Percentiles rank a stretch among this genome's conserved stretches.
These are phyloP conservation scores for Myotis davidii DNA, from an alignment of 2,113 vertebrate species.

Conservation along the genomic window DNA sequence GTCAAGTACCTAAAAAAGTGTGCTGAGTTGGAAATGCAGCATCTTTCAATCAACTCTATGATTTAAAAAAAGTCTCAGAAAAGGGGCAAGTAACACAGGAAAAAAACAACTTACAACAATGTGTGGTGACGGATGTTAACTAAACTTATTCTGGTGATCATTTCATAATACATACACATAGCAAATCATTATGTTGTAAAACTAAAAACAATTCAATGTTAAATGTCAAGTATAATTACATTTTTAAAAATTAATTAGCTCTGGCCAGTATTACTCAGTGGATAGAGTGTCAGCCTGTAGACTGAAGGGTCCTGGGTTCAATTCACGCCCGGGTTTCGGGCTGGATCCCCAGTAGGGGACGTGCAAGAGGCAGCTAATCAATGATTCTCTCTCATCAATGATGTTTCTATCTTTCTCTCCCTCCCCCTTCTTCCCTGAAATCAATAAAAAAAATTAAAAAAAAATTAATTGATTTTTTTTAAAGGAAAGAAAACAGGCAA, in stretches of 20 bases:
- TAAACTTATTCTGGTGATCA: not conserved
- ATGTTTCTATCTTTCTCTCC: too few relatives aligned
- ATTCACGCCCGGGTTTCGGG: too few relatives aligned
- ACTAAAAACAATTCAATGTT: not conserved
- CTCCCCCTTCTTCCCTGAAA: too few relatives aligned
- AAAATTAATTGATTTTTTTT: not conserved
- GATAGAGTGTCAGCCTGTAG: too few relatives aligned
- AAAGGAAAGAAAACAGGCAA: not conserved
- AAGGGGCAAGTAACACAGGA: not conserved
- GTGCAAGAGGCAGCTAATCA: too few relatives aligned
- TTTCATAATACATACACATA: not conserved
- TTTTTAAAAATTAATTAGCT: too few relatives aligned
- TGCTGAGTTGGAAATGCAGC: constrained; percentile 14
- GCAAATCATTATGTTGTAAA: not conserved
- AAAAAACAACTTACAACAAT: not conserved
- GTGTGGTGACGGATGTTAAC: not conserved
- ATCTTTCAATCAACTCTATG: not conserved
- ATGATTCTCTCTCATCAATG: too few relatives aligned
- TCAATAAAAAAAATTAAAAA: not conserved
- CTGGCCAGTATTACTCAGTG: too few relatives aligned
- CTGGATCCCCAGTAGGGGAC: too few relatives aligned
- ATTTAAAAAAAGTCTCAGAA: not conserved
- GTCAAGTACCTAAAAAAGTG: not conserved
- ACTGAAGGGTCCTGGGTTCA: too few relatives aligned
- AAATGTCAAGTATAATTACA: not conserved